Conservation (phyloP, 2,797 vertebrate genomes). For the Pipistrellus pipistrellus region DNA sequence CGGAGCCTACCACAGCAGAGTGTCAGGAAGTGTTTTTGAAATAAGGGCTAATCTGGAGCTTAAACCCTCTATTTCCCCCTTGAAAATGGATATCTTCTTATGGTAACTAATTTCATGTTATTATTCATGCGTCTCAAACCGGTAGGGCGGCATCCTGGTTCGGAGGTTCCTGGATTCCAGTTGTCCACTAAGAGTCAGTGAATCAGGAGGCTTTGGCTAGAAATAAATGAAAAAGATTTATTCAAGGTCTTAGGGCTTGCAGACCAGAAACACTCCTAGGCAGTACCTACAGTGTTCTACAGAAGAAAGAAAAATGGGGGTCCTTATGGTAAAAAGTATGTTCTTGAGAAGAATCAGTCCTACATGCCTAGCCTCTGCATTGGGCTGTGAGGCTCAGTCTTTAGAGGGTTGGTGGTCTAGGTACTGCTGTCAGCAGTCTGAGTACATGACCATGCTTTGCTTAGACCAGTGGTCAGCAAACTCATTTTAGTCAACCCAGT, state of each 20-base stretch:
- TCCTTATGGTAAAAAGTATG: background rate
- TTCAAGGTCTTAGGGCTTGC: background rate
- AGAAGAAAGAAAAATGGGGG: background rate
- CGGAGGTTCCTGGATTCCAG: background rate
- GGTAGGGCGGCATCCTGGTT: rapidly evolving
- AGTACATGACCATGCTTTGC: background rate
- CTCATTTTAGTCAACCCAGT: too few species aligned
- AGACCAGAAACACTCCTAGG: background rate
- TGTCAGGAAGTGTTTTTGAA: background rate
- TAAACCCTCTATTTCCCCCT: background rate
- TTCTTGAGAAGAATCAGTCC: background rate
- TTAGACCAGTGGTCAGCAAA: background rate
- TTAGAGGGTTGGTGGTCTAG: background rate
- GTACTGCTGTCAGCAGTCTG: background rate
- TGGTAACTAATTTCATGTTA: background rate
- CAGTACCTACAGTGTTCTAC: background rate
- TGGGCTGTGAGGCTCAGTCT: background rate
- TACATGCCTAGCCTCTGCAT: background rate
- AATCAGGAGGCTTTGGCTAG: background rate
- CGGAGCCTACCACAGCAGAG: background rate
- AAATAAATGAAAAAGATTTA: background rate
- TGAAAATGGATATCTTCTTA: background rate
- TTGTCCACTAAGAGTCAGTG: background rate
- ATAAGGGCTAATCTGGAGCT: background rate
- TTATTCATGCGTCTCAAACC: background rate